Evolutionary conservation across 1,140 invertebrate genomes (phyloP), one percentile per base, ranked within the genome.

Genomic region (Galleria mellonella): DNA sequence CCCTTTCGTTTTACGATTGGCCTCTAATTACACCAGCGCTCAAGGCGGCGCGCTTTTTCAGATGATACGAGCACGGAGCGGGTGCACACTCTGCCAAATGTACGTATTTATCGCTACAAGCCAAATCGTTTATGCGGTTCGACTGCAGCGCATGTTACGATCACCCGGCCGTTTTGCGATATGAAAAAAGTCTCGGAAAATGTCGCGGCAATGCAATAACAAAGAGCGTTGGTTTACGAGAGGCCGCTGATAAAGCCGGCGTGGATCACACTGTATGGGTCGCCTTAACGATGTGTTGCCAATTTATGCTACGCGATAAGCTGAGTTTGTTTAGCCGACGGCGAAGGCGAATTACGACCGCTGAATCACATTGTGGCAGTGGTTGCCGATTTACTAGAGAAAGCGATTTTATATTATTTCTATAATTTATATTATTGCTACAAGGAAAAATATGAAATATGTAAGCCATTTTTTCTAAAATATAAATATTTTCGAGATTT

Each of bases 251-350:
- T 84, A 82, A 83, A 78, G 56, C 65, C 51, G 50, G 53, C 58
- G 57, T 53, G 62, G 62, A 58, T 61, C 63, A 60, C 59, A 62
- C 62, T 66, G 63, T 62, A 70, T 64, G 71, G 69, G 60, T 60
- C 70, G 74, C 74, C 76, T 84, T 84, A 70, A 83, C 81, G 78
- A 83, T 65, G 74, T 77, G 81, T 81, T 72, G 81, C 76, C 78
- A 84, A 84, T 83, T 84, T 84, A 83, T 84, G 71, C 68, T 53
- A 54, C 51, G 64, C 71, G 81, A 84, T 84, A 84, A 84, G 81
- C 77, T 63, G 65, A 77, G 68, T 81, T 78, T 81, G 78, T 84
- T 83, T 81, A 73, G 72, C 76, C 65, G 63, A 48, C 55, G 67
- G 61, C 63, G 54, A 52, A 64, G 50, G 64, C 62, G 63, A 76